Evolutionary conservation across 1,140 invertebrate species (phyloP).

Genomic region (Eufriesea mexicana): DNA sequence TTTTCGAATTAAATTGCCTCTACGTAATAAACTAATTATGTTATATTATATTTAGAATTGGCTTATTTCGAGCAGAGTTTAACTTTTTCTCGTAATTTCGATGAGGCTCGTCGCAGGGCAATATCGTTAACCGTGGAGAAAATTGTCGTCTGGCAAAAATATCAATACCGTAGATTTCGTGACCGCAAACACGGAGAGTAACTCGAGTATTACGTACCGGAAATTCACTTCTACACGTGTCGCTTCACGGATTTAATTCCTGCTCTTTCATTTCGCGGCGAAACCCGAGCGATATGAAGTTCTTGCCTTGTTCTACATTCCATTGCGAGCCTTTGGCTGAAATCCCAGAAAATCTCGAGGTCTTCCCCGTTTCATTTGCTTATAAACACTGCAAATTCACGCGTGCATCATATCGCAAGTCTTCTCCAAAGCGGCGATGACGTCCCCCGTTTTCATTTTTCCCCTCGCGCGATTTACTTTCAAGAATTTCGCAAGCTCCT

Average conservation of each 20-base stretch:
- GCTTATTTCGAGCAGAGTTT: neutral
- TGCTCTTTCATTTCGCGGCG: conserved; percentile 43
- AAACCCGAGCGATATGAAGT: conserved; percentile 44
- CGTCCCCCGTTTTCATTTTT: neutral
- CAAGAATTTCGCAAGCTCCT: neutral
- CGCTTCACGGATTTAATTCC: conserved; percentile 52
- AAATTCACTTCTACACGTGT: neutral
- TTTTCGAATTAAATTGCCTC: too few relatives aligned
- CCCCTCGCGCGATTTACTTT: neutral
- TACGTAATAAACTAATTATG: too few relatives aligned
- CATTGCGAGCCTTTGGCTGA: conserved; percentile 25
- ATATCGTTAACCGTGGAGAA: neutral
- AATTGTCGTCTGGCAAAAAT: neutral
- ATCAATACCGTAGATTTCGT: neutral
- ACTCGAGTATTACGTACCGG: neutral
- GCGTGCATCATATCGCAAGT: conserved; percentile 21
- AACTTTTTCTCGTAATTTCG: neutral
- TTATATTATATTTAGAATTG: neutral
- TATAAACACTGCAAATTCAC: conserved; percentile 26
- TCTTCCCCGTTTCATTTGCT: conserved; percentile 27
- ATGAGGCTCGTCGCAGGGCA: too few relatives aligned
- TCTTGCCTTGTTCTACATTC: conserved; percentile 15
- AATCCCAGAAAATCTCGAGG: conserved; percentile 11
- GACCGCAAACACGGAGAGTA: neutral
- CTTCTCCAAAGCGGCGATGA: neutral